Conservation (phyloP, 2,888 invertebrate genomes). For the Steinernema carpocapsae region DNA sequence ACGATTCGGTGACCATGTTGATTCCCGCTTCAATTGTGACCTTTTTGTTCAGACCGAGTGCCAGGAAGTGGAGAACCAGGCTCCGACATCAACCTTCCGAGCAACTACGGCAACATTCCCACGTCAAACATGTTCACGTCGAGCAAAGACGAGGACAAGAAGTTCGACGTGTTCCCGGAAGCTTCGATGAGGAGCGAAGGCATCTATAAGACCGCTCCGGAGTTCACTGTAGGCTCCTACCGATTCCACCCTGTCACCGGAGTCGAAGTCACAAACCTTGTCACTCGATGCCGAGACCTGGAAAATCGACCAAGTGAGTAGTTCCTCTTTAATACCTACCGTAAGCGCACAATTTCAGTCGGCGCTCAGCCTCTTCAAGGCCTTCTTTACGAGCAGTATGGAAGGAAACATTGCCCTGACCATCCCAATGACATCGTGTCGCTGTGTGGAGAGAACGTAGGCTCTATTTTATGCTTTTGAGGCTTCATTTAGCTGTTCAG, state of each 20-base stretch:
- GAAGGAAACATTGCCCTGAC: slow-evolving; percentile 3
- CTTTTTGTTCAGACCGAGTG: too few species aligned
- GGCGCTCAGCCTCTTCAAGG: background rate
- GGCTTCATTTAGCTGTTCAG: background rate
- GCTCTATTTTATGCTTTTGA: background rate
- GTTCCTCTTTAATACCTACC: background rate
- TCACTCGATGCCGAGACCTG: background rate
- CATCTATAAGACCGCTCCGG: slow-evolving; percentile 58
- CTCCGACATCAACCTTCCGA: background rate
- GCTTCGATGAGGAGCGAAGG: slow-evolving; percentile 61
- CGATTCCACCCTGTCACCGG: slow-evolving; percentile 60
- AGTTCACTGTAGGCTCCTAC: slow-evolving; percentile 54
- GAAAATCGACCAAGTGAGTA: slow-evolving; percentile 1
- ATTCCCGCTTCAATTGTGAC: too few species aligned
- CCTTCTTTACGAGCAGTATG: background rate
- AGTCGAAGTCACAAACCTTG: slow-evolving; percentile 46
- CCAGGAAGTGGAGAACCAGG: slow-evolving; percentile 48
- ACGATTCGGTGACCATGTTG: too few species aligned
- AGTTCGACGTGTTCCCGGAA: slow-evolving; percentile 68
- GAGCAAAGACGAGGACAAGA: slow-evolving; percentile 62
- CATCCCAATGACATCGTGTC: background rate
- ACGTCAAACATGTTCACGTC: slow-evolving; percentile 68
- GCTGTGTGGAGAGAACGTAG: slow-evolving; percentile 5
- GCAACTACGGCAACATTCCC: slow-evolving; percentile 54
- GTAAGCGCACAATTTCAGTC: background rate